Conservation (phyloP, 2,888 invertebrate species). For the Rhagophthalmus giganteus region DNA sequence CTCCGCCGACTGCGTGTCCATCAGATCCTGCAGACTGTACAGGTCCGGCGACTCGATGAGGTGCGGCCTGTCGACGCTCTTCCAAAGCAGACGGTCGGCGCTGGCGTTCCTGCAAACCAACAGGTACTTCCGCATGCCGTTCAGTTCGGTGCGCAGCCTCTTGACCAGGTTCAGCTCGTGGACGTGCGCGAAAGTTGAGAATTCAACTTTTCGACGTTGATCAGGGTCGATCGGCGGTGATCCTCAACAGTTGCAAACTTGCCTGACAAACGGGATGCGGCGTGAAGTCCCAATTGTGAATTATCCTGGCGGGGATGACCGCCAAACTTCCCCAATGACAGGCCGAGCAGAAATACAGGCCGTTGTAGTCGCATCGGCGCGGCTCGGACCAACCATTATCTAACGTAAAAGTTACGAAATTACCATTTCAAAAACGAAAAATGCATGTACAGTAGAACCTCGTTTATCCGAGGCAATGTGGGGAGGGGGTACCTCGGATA, state of each 20-base stretch:
- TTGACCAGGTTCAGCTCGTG: constrained; percentile 83
- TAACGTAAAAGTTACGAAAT: constrained; percentile 35
- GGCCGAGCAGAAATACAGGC: constrained; percentile 86
- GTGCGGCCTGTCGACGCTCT: constrained; percentile 59
- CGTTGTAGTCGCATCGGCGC: constrained; percentile 86
- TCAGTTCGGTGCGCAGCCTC: constrained; percentile 80
- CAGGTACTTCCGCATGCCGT: constrained; percentile 89
- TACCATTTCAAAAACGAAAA: too few species aligned
- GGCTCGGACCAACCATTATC: constrained; percentile 76
- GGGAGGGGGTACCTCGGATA: too few species aligned
- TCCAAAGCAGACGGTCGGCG: constrained; percentile 59
- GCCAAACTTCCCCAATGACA: constrained; percentile 88
- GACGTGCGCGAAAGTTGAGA: constrained; percentile 80
- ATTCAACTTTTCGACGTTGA: constrained; percentile 80
- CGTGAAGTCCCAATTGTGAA: constrained; percentile 94
- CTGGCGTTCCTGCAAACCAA: constrained; percentile 72
- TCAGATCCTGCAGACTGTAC: constrained; percentile 84
- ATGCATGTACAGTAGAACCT: too few species aligned
- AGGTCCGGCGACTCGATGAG: constrained; percentile 60
- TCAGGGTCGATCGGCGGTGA: constrained; percentile 78
- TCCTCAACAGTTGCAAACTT: constrained; percentile 79
- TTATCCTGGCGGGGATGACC: constrained; percentile 83
- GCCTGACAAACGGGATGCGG: constrained; percentile 79
- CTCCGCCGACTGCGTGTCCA: constrained; percentile 76
- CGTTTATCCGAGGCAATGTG: too few species aligned